A percentile compares a stretch with the other conserved stretches of the same genome.
Conservation (phyloP, 2,113 vertebrate species). For the Ahaetulla prasina region DNA sequence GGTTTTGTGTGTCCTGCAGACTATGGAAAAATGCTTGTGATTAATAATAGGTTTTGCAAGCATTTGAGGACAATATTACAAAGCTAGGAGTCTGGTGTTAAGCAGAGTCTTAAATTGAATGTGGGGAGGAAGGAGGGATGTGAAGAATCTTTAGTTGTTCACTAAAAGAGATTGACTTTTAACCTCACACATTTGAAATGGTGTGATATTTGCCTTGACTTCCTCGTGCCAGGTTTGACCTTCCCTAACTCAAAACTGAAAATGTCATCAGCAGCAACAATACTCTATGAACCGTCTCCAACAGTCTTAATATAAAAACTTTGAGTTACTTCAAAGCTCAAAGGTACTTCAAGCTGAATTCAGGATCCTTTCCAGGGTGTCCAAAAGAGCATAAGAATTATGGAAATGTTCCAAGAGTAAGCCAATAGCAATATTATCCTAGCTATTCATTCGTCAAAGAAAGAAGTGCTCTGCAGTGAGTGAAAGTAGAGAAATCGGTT, state of each 20-base stretch:
- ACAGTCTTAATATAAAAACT: background rate
- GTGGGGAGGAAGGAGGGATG: background rate
- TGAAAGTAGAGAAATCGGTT: background rate
- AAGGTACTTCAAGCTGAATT: background rate
- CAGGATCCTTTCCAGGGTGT: background rate
- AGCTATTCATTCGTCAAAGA: background rate
- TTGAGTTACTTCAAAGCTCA: background rate
- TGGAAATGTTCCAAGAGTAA: background rate
- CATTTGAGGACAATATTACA: background rate
- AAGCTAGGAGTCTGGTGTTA: background rate
- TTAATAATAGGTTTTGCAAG: constrained; percentile 4
- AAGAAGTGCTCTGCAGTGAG: background rate
- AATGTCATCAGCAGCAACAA: background rate
- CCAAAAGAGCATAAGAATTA: background rate
- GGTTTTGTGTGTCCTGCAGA: background rate
- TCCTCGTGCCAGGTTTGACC: background rate
- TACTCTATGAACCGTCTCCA: background rate
- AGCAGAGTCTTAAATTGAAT: background rate
- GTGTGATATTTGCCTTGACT: background rate
- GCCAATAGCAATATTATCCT: background rate
- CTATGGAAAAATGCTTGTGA: background rate
- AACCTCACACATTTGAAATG: background rate
- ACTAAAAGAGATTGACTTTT: background rate
- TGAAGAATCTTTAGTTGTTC: background rate
- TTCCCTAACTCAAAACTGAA: background rate